Conservation (phyloP, 2,888 invertebrate genomes). For the Lacanobia oleracea region DNA sequence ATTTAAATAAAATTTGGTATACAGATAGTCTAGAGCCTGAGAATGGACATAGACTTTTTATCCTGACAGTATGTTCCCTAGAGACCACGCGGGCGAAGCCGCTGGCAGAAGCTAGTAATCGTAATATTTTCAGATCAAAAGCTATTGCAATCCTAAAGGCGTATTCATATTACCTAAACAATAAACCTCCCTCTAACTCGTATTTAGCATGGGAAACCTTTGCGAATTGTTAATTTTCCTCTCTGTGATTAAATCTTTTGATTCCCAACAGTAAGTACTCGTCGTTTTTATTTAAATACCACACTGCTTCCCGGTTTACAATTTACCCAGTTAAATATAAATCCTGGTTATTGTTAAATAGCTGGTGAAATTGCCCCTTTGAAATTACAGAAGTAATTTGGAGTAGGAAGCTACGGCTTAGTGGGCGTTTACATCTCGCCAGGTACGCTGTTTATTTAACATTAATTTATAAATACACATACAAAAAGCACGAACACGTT, state of each 20-base stretch:
- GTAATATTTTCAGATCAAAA: neutral
- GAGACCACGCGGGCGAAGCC: no score
- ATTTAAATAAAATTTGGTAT: no score
- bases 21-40: no score
- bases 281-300: slow-evolving; percentile 22
- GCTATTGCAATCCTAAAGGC: neutral
- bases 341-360: slow-evolving; percentile 39
- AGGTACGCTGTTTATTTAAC: neutral
- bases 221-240: slow-evolving; percentile 13
- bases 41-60: no score
- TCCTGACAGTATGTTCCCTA: no score
- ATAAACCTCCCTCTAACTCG: neutral
- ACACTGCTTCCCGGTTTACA: slow-evolving; percentile 6
- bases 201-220: neutral
- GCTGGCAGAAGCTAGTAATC: no score
- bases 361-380: slow-evolving; percentile 44
- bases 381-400: slow-evolving; percentile 45
- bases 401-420: slow-evolving; percentile 32
- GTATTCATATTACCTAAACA: neutral
- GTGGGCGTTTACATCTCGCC: slow-evolving; percentile 39
- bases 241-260: slow-evolving; percentile 20
- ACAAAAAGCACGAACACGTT: slow-evolving; percentile 5
- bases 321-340: slow-evolving; percentile 22
- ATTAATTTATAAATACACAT: neutral
- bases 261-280: neutral